Base-by-base conservation (phyloP, 2,797 vertebrate species). In the Distichodus sexfasciatus region DNA sequence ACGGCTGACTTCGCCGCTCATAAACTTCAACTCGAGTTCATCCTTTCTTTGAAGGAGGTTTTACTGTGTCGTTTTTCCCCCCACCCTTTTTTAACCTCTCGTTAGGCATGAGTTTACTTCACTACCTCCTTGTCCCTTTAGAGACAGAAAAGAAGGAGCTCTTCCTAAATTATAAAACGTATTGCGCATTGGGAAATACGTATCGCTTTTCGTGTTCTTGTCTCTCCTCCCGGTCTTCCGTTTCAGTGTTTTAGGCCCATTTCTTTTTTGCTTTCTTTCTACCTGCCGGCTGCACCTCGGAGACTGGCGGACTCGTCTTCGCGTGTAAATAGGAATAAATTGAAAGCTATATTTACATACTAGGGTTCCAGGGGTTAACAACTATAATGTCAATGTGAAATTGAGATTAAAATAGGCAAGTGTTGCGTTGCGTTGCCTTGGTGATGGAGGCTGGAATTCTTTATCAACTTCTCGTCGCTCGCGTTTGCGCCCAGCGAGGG, bases 391-490 rank as follows among this genome's bases (percentile, higher is more conserved):
- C 84, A 87, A 87, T 88, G 88, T 87, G 90, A 90, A 90, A 87
- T 87, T 82, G 85, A 86, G 85, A 88, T 89, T 85, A 87, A 90
- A 90, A 91, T 90, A 91, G 86, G 82, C 84, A 67, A 48, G 77
- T 83, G 75, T 86, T 84, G 75, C 83, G 83, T 85, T 84, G 83
- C 82, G 90, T 92, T 92, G 81, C 90, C 85, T 88, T 92, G 90
- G 90, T 7, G 75, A 92, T 87, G 74, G 79, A 51, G 41, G 76
- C 69, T 63, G 80, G 72, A 83, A 82, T 79, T 82, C 81, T 84
- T 83, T 81, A 48, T 29, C 15, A 59, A 17, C 29, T n/a, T 64
- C 29, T 65, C 29, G 60, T 11, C 15, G 40, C 15, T 12, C 15
- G 63, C 58, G 36, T 48, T 61, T 66, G 6, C 26, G 63, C 57